These are phyloP conservation scores for Salvelinus namaycush DNA, from an alignment of 2,113 vertebrate species.

Conservation along the genomic window DNA sequence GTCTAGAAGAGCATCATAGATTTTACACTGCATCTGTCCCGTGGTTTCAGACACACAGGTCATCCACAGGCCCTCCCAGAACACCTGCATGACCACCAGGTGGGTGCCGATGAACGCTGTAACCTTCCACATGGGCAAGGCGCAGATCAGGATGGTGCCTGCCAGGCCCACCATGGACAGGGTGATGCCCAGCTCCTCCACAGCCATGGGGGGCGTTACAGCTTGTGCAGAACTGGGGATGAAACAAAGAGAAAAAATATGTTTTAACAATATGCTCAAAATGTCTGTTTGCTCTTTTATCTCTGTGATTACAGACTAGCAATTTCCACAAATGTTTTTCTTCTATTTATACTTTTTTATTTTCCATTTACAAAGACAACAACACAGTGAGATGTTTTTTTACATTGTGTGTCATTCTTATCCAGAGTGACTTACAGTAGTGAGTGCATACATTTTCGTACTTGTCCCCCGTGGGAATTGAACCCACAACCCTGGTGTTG, in stretches of 20 bases:
- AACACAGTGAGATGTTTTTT: not conserved
- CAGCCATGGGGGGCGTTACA: slow-evolving; percentile 57
- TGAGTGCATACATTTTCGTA: too few species aligned
- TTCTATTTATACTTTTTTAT: not conserved
- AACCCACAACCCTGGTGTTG: too few species aligned
- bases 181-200: slow-evolving; percentile 79
- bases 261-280: not conserved
- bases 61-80: slow-evolving; percentile 90
- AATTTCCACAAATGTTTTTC: not conserved
- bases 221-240: slow-evolving; percentile 15
- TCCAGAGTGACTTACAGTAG: too few species aligned
- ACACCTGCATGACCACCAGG: slow-evolving; percentile 84
- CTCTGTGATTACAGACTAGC: too few species aligned
- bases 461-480: too few species aligned
- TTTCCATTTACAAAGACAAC: not conserved
- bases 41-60: slow-evolving; percentile 83
- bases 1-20: slow-evolving; percentile 83
- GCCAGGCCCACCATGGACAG: slow-evolving; percentile 76
- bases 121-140: slow-evolving; percentile 87
- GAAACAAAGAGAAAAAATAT: not conserved
- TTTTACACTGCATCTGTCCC: slow-evolving; percentile 86
- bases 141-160: slow-evolving; percentile 82
- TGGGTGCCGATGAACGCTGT: slow-evolving; percentile 84
- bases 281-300: too few species aligned
- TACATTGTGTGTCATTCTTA: too few species aligned